Percentiles rank a stretch among this genome's conserved stretches.
Evolutionary conservation across 30 jellyfish, hydroid and myxozoan species (phyloP).

Genomic region (Catostylus mosaicus): DNA sequence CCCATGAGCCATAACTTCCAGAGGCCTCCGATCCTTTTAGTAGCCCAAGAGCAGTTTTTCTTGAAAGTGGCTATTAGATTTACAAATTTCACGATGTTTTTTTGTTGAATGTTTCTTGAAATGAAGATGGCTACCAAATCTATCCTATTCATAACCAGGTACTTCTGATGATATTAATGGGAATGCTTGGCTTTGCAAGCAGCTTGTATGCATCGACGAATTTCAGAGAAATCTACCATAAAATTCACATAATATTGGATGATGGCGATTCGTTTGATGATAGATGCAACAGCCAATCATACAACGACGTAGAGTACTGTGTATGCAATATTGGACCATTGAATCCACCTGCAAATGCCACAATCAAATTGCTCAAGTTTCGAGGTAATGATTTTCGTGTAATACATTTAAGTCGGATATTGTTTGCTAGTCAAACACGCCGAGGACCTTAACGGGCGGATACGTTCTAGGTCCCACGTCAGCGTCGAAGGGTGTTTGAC

Average conservation of each 20-base stretch:
- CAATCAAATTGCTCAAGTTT: conserved; percentile 12
- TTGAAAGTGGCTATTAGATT: too few relatives aligned
- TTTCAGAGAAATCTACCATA: conserved; percentile 35
- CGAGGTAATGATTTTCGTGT: too few relatives aligned
- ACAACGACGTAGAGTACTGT: conserved; percentile 34
- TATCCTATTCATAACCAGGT: too few relatives aligned
- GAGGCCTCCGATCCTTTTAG: too few relatives aligned
- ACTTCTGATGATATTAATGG: conserved; percentile 30
- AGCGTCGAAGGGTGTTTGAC: not conserved
- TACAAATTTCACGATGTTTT: too few relatives aligned
- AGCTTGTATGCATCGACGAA: conserved; percentile 18
- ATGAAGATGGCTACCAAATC: too few relatives aligned
- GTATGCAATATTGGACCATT: conserved; percentile 28
- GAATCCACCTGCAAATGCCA: conserved; percentile 8
- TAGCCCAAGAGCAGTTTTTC: too few relatives aligned
- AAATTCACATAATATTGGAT: conserved; percentile 4
- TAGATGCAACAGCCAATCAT: conserved; percentile 50
- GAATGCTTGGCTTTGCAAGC: conserved; percentile 31
- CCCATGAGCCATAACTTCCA: too few relatives aligned
- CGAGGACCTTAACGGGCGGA: too few relatives aligned
- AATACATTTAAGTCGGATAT: too few relatives aligned
- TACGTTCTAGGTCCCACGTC: not conserved
- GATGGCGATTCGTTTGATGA: conserved; percentile 49
- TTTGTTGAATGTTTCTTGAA: too few relatives aligned
- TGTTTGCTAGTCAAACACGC: too few relatives aligned